phyloP scores from a whole-genome alignment of 2,888 invertebrate species.

The Apodemia mormo region DNA sequence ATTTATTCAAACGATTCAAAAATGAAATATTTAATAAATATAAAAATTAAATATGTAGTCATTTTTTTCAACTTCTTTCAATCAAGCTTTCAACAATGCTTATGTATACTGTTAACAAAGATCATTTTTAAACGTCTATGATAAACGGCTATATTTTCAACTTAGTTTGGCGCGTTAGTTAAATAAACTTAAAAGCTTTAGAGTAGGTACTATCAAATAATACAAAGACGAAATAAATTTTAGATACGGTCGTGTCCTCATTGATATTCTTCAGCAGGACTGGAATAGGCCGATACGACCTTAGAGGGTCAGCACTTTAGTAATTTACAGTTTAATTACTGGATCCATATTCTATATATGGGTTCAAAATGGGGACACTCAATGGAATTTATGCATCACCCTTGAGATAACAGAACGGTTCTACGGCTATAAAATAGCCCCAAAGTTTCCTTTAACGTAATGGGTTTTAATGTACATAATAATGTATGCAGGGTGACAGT shows the following conservation, averaged over 20 bases:
- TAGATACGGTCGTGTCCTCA: constrained; percentile 29
- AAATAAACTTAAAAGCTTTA: constrained; percentile 15
- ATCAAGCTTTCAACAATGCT: too few species aligned
- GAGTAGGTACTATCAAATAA: neutral
- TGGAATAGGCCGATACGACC: constrained; percentile 63
- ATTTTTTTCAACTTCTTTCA: too few species aligned
- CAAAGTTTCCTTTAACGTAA: constrained; percentile 2
- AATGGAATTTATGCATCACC: constrained; percentile 48
- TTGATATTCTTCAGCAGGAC: constrained; percentile 65
- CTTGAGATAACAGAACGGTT: constrained; percentile 14
- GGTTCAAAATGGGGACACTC: constrained; percentile 42
- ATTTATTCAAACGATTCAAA: too few species aligned
- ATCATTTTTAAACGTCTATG: too few species aligned
- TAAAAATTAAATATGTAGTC: too few species aligned
- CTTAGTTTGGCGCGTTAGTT: neutral
- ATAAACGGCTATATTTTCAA: too few species aligned
- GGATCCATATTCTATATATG: constrained; percentile 40
- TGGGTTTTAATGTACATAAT: neutral
- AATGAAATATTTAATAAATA: too few species aligned
- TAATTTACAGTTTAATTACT: constrained; percentile 79
- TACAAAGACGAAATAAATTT: constrained; percentile 27
- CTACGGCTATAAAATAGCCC: constrained; percentile 12
- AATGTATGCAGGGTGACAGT: neutral
- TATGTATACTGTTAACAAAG: too few species aligned
- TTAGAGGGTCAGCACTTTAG: constrained; percentile 55